phyloP scores from a whole-genome alignment of 2,797 vertebrate genomes.

The Pygocentrus nattereri region DNA sequence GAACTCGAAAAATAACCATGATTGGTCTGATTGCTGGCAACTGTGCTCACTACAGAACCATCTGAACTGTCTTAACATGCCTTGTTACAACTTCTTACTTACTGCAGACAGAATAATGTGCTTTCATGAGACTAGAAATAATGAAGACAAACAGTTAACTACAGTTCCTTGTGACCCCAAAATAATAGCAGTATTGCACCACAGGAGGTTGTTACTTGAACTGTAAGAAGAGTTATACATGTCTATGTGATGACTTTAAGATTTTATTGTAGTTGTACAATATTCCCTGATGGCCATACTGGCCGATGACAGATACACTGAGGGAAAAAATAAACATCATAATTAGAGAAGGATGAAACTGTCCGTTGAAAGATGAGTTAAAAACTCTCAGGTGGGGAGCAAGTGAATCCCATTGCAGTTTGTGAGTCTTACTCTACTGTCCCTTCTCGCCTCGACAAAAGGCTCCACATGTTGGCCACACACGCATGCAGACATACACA shows the following conservation, averaged over 20 bases:
- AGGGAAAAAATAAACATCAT: constrained; percentile 49
- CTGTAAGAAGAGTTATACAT: constrained; percentile 79
- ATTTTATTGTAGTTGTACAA: constrained; percentile 87
- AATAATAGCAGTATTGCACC: constrained; percentile 71
- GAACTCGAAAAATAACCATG: constrained; percentile 33
- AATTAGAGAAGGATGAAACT: constrained; percentile 73
- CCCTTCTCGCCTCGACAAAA: constrained; percentile 78
- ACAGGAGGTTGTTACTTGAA: constrained; percentile 73
- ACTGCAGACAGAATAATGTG: constrained; percentile 36
- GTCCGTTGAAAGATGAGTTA: constrained; percentile 85
- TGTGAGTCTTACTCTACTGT: constrained; percentile 69
- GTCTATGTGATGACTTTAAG: constrained; percentile 79
- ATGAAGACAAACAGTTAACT: constrained; percentile 53
- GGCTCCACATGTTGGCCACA: constrained; percentile 81
- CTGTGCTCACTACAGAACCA: constrained; percentile 58
- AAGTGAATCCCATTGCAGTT: constrained; percentile 76
- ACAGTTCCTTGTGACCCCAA: constrained; percentile 49
- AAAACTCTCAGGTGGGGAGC: constrained; percentile 87
- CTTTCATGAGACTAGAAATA: constrained; percentile 46
- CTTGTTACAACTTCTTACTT: constrained; percentile 19
- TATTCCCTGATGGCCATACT: constrained; percentile 90
- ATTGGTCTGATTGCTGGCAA: constrained; percentile 50
- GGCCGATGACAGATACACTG: constrained; percentile 90
- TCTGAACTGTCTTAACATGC: constrained; percentile 10
- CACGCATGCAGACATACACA: constrained; percentile 67